These are phyloP conservation scores for Pachliopta kotzebuea DNA, from an alignment of 2,888 invertebrate genomes.

Conservation along the genomic window DNA sequence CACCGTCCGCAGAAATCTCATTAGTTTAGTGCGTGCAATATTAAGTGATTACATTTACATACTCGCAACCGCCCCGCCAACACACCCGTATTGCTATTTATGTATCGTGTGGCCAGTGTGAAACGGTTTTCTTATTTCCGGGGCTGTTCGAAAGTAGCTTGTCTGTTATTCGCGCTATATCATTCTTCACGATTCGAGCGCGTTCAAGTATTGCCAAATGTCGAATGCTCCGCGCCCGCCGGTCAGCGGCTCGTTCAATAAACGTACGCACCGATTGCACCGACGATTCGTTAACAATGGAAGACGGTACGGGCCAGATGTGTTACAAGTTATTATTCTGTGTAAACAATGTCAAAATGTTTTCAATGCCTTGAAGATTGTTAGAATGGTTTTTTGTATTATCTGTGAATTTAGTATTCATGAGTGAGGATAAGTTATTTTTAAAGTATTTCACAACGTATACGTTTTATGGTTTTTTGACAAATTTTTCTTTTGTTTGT, in stretches of 20 bases:
- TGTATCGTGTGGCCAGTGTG: conserved; percentile 51
- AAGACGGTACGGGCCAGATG: conserved; percentile 61
- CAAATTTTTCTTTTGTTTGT: conserved; percentile 41
- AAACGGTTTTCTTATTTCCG: conserved; percentile 50
- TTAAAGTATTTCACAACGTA: too few species aligned
- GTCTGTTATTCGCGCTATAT: conserved; percentile 21
- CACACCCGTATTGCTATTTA: conserved; percentile 56
- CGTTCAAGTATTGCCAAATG: conserved; percentile 56
- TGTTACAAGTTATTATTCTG: conserved; percentile 29
- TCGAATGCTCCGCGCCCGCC: conserved; percentile 63
- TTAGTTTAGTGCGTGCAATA: conserved; percentile 74
- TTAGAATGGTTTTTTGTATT: conserved; percentile 28
- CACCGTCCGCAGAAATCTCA: conserved; percentile 73
- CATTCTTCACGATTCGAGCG: conserved; percentile 44
- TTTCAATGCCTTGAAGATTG: conserved; percentile 35
- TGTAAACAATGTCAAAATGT: conserved; percentile 35
- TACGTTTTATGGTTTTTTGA: conserved; percentile 31
- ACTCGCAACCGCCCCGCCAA: conserved; percentile 52
- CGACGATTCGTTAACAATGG: conserved; percentile 67
- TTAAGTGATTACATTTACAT: conserved; percentile 76
- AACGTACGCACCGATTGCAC: conserved; percentile 62
- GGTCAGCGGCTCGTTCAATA: conserved; percentile 69
- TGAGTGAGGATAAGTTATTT: too few species aligned
- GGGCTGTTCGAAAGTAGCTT: conserved; percentile 59
- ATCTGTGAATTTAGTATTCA: too few species aligned